These are phyloP conservation scores for Salpingus planirostris DNA, from an alignment of 2,888 invertebrate species.

Conservation along the genomic window DNA sequence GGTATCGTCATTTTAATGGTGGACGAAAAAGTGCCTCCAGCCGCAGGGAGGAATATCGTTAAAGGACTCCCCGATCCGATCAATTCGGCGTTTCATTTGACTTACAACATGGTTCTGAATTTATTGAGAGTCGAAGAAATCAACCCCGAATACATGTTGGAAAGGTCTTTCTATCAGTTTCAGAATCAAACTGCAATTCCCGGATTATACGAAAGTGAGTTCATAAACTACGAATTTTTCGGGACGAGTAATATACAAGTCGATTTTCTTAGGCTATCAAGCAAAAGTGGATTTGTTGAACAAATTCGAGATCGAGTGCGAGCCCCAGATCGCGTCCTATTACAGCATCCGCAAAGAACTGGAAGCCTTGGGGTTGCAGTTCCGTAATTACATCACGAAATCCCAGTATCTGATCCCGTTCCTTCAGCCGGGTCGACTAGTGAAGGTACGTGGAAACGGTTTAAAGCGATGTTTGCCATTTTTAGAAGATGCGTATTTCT, in stretches of 20 bases:
- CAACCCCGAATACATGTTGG: slow-evolving; percentile 98
- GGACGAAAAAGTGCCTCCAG: slow-evolving; percentile 87
- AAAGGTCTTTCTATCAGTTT: slow-evolving; percentile 96
- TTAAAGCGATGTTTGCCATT: no score
- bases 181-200: slow-evolving; percentile 97
- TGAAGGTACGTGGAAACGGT: slow-evolving; percentile 65
- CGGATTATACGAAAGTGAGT: slow-evolving; percentile 73
- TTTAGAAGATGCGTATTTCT: no score
- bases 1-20: slow-evolving; percentile 98
- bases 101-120: slow-evolving; percentile 98
- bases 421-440: slow-evolving; percentile 85
- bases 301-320: slow-evolving; percentile 58
- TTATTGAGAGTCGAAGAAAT: slow-evolving; percentile 96
- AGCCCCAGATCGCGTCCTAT: slow-evolving; percentile 70
- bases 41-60: slow-evolving; percentile 64
- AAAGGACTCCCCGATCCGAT: slow-evolving; percentile 90
- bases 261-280: slow-evolving; percentile 49
- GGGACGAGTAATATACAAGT: no score
- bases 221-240: no score
- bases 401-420: slow-evolving; percentile 89
- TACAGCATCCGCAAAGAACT: slow-evolving; percentile 78
- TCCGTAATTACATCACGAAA: slow-evolving; percentile 70
- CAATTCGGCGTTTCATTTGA: slow-evolving; percentile 97
- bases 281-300: slow-evolving; percentile 58
- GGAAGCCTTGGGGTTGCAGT: slow-evolving; percentile 62